Evolutionary conservation across 2,113 vertebrate species (phyloP), one percentile per base, ranked within the genome.

Genomic region (Oxygymnocypris stewartii): DNA sequence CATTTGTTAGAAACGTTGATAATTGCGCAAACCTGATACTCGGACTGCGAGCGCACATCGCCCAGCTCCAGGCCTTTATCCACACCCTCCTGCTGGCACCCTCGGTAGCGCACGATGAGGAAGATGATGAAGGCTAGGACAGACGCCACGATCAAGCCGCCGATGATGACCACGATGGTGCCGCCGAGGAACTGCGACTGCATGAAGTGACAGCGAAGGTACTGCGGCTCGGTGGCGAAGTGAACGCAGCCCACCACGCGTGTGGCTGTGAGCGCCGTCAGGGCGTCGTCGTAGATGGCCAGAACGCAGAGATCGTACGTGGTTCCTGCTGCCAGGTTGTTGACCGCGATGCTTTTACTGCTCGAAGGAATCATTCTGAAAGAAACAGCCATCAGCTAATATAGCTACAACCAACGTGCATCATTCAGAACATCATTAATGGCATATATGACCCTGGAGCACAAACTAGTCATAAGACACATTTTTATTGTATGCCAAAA

Each of bases 81-180:
- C 31, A 94, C 92, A 40, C 96, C 97, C 0, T 96, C 96, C 87
- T 95, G 96, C 93, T 97, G 97, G 73, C 98, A 99, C 92, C 99
- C 97, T 88, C 97, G 96, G 94, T 99, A 99, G 88, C 98, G 97
- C 92, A 98, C 98, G 93, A 99, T 99, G 86, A 99, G 96, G 93
- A 99, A 99, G 92, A 99, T 98, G 95, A 99, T 99, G 92, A 99
- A 99, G 88, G 99, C 97, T 0, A 99, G 95, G 78, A 99, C 97
- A 0, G 98, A 99, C 0, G 98, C 98, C 90, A 99, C 98, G 0
- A 99, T 99, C 88, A 99, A 96, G 79, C 98, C 98, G n/a, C 98
- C 98, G 0, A 99, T 99, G 91, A 99, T 97, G 88, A 99, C 98
- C 47, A 99, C 99, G 91, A 99, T 99, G 92, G 98, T 99, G 69